Evolutionary conservation across 2,113 vertebrate genomes (phyloP), one percentile per base, ranked within the genome.

Genomic region (Triplophysa rosa): DNA sequence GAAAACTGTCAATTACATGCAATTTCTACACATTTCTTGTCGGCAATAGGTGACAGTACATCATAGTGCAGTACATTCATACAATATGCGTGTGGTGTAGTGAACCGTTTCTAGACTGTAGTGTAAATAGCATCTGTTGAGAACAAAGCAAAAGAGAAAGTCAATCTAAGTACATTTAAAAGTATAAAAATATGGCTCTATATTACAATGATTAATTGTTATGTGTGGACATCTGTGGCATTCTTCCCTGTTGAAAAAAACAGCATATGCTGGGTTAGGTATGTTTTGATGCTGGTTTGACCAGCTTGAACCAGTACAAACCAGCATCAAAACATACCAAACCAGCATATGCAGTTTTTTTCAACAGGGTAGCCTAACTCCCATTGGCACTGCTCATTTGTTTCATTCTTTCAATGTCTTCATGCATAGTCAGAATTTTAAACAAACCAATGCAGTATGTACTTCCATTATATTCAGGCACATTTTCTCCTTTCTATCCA

Each of bases 391-490:
- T 24, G 3, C 45, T 52, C 47, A 56, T 13, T 21, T 56, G 24
- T 21, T 45, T 45, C 33, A n/a, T 37, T 40, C 1, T n/a, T 29
- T 52, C 10, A 2, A 24, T 11, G 8, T 69, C 47, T 52, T 69
- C 67, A 69, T 69, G 47, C 67, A 29, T 17, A 68, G 67, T 24
- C 23, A 24, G 21, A 67, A 58, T 58, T 56, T 58, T 8, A 21
- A 21, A n/a, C 19, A 21, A 21, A n/a, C 9, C n/a, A 8, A 58
- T 54, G 49, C 49, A 17, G 40, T 19, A 54, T 17, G 3, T 6
- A 54, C 6, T 17, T 54, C 17, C 13, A 54, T 54, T 54, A 9
- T 58, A 21, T 58, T 58, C 9, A 58, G 54, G 54, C 19, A 58
- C 54, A 58, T 58, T 58, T 58, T 58, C 52, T 16, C n/a, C 42